Base-by-base conservation (phyloP, 2,888 invertebrate species). In the Allacma fusca region DNA sequence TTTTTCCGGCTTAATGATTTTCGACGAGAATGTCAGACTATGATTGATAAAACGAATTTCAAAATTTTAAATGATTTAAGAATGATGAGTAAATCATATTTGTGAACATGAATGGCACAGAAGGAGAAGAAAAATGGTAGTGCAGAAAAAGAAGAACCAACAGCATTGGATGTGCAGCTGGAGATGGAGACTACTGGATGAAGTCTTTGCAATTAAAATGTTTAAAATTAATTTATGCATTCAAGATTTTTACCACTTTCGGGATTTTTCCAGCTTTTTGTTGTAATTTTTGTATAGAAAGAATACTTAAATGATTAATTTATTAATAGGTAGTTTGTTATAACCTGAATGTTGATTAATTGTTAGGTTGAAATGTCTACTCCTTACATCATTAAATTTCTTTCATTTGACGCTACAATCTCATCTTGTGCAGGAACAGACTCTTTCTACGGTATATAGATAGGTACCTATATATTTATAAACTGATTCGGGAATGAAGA, bases 101-200 rank as follows among this genome's bases (percentile, higher is more conserved):
- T 50, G 19, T 50, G 50, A 50, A 50, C 50, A 50, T 50, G 50
- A 50, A 50, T n/a, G 50, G n/a, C n/a, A n/a, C 50, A 50, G 50
- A 50, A 50, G n/a, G 50, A 50, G 50, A 50, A 50, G 50, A n/a
- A 5, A 13, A 50, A 50, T 16, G 50, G 50, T 50, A 50, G 19
- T 50, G 50, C 50, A 19, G 50, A n/a, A 50, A n/a, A 19, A 1
- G 19, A 50, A 50, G 50, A 50, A 50, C n/a, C 50, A 2, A 16
- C n/a, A 50, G n/a, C 50, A 16, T 13, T 50, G 16, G 50, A 50
- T 50, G 50, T 50, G 50, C 50, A 50, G 50, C 50, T 50, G 50
- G 50, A 50, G n/a, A 50, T 50, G 50, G 50, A 50, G n/a, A 50
- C 50, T 16, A 50, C 50, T 50, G 50, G 50, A 50, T 50, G n/a